phyloP scores from a whole-genome alignment of 2,113 vertebrate genomes.

The Terrapene triunguis region DNA sequence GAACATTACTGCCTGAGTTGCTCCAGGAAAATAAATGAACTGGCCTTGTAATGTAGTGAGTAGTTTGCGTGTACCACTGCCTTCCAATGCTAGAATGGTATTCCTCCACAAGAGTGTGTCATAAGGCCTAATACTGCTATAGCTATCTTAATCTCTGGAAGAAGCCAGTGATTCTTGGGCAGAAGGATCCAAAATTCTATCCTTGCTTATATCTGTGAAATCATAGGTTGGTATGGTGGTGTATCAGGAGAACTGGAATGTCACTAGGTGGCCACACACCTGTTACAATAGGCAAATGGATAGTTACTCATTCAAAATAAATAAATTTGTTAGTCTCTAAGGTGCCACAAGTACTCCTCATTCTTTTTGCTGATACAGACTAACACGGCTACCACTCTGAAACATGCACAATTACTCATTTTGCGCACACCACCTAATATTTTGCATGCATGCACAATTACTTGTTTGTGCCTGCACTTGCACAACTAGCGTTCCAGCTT shows the following conservation, averaged over 20 bases:
- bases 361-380: too few relatives aligned
- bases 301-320: not conserved
- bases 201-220: not conserved
- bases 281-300: not conserved
- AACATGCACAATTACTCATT: not conserved
- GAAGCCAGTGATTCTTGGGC: fast-evolving
- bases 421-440: not conserved
- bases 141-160: not conserved
- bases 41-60: not conserved
- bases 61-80: fast-evolving
- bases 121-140: not conserved
- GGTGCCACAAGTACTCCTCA: too few relatives aligned
- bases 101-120: not conserved
- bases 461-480: not conserved
- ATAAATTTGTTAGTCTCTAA: too few relatives aligned
- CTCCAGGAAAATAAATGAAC: not conserved
- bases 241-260: not conserved
- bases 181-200: not conserved
- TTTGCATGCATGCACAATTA: not conserved
- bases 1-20: not conserved
- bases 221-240: too few relatives aligned
- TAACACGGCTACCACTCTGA: too few relatives aligned
- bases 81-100: too few relatives aligned
- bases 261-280: too few relatives aligned
- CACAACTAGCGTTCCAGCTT: not conserved